These are phyloP conservation scores for Lanistes nyassanus DNA, from an alignment of 1,140 invertebrate genomes.

Conservation along the genomic window DNA sequence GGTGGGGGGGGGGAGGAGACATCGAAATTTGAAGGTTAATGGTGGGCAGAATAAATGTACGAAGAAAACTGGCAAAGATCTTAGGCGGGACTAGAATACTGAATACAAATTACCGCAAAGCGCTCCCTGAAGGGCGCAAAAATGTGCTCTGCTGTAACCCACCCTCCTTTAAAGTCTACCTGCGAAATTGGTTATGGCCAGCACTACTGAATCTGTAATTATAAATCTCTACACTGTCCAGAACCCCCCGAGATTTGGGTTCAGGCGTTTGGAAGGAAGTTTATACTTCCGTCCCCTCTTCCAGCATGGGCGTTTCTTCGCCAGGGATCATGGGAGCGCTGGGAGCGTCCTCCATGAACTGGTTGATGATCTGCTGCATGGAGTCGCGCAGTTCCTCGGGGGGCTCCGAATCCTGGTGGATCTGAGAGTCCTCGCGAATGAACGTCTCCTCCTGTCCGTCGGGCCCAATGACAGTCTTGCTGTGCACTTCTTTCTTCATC, in stretches of 20 bases:
- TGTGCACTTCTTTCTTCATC: constrained; percentile 65
- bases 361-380: constrained; percentile 62
- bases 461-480: constrained; percentile 52
- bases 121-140: too few species aligned
- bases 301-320: constrained; percentile 7
- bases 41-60: neutral
- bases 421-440: constrained; percentile 56
- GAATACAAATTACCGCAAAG: neutral
- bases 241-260: neutral
- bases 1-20: too few species aligned
- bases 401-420: constrained; percentile 60
- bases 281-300: constrained; percentile 20
- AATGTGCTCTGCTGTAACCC: neutral
- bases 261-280: too few species aligned
- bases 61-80: neutral
- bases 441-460: constrained; percentile 61
- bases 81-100: too few species aligned
- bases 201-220: neutral
- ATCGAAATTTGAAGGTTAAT: neutral
- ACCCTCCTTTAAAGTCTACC: neutral
- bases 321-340: neutral
- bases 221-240: neutral
- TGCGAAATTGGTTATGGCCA: neutral
- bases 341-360: constrained; percentile 58
- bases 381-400: constrained; percentile 62